A percentile compares a stretch with the other conserved stretches of the same genome.
Evolutionary conservation across 2,888 invertebrate genomes (phyloP).

Genomic region (Drosophila nr. fundita): DNA sequence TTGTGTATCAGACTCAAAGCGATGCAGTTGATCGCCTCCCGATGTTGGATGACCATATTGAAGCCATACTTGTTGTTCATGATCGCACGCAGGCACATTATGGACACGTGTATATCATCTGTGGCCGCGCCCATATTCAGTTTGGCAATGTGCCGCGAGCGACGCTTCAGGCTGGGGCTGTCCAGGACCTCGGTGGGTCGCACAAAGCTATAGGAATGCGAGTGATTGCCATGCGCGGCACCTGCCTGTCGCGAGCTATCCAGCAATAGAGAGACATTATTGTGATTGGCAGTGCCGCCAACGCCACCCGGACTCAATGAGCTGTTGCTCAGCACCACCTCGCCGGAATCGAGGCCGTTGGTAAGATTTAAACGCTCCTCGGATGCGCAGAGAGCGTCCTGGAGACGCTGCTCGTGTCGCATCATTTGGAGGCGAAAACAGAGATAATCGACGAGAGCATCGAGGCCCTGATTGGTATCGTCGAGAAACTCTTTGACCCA

Average conservation of each 20-base stretch:
- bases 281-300: conserved; percentile 41
- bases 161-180: conserved; percentile 89
- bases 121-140: conserved; percentile 97
- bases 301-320: conserved; percentile 77
- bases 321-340: conserved; percentile 84
- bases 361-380: conserved; percentile 89
- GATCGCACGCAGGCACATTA: conserved; percentile 99
- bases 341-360: conserved; percentile 63
- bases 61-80: conserved; percentile 99
- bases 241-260: conserved; percentile 65
- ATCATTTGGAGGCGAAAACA: conserved; percentile 97
- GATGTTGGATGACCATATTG: conserved; percentile 99
- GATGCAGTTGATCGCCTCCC: conserved; percentile 99
- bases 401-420: conserved; percentile 94
- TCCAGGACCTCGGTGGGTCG: conserved; percentile 88
- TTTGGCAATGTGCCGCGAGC: conserved; percentile 93
- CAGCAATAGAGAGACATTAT: conserved; percentile 65
- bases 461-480: conserved; percentile 97
- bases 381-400: conserved; percentile 90
- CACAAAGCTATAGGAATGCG: conserved; percentile 82
- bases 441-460: conserved; percentile 98
- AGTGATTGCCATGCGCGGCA: conserved; percentile 42
- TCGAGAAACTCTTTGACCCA: conserved; percentile 99
- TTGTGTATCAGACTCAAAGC: conserved; percentile 98
- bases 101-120: conserved; percentile 99